Conservation (phyloP, 2,888 invertebrate genomes). For the Agrypnus murinus region DNA sequence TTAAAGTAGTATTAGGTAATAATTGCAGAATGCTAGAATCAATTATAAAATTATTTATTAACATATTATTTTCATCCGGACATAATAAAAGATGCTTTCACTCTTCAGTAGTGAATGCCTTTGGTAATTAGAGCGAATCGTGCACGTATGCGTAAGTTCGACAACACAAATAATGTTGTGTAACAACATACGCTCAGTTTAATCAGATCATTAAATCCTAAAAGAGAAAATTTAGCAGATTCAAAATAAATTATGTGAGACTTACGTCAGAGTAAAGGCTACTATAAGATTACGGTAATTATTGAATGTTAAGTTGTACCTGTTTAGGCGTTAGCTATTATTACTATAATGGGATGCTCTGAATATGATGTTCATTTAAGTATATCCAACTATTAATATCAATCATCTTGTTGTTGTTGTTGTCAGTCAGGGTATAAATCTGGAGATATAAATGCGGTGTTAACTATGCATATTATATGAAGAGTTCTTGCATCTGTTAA, state of each 20-base stretch:
- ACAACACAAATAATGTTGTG: conserved; percentile 27
- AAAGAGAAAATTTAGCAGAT: background rate
- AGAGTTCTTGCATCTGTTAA: too few species aligned
- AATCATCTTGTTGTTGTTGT: too few species aligned
- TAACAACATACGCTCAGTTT: conserved; percentile 19
- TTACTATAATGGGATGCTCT: too few species aligned
- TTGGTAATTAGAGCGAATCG: conserved; percentile 47
- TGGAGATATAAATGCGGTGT: too few species aligned
- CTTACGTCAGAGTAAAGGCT: too few species aligned
- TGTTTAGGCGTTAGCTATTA: too few species aligned
- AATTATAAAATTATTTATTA: conserved; percentile 6
- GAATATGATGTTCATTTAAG: too few species aligned
- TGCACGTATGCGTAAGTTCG: conserved; percentile 19
- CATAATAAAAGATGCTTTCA: conserved; percentile 45
- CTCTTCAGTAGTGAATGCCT: conserved; percentile 43
- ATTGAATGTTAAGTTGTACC: too few species aligned
- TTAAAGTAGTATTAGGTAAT: conserved; percentile 6
- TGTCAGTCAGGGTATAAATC: too few species aligned
- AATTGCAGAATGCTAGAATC: background rate
- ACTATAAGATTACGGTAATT: too few species aligned
- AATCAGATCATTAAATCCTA: conserved; percentile 8
- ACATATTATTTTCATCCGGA: conserved; percentile 24
- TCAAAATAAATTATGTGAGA: background rate
- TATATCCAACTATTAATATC: too few species aligned
- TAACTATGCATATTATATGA: too few species aligned